A percentile compares a stretch with the other conserved stretches of the same genome.
phyloP scores from a whole-genome alignment of 2,888 invertebrate species.

The Helicoverpa assulta region DNA sequence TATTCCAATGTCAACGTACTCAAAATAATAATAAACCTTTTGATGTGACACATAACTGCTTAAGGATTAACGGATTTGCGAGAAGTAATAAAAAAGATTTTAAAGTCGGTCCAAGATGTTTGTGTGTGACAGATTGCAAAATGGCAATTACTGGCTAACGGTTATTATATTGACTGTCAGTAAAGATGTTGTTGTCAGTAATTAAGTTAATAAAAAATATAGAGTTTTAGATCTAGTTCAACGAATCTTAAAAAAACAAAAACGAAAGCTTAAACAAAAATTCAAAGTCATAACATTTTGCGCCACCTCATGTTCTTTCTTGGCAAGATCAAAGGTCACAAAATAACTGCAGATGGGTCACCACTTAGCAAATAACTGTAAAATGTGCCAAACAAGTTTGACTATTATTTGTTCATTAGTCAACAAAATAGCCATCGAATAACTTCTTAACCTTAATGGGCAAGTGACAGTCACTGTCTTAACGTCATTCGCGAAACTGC shows the following conservation, averaged over 20 bases:
- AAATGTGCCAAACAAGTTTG: conserved; percentile 13
- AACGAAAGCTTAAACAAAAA: conserved; percentile 1
- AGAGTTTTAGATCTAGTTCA: conserved; percentile 34
- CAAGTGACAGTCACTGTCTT: conserved; percentile 47
- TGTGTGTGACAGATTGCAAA: conserved; percentile 42
- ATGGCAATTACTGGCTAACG: conserved; percentile 47
- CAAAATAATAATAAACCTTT: conserved; percentile 28
- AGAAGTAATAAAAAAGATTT: conserved; percentile 36
- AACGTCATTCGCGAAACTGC: conserved; percentile 34
- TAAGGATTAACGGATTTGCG: conserved; percentile 45
- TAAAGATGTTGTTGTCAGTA: conserved; percentile 9
- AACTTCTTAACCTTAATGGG: conserved; percentile 38
- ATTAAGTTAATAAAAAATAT: conserved; percentile 38
- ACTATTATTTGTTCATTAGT: conserved; percentile 25
- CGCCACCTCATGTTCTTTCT: conserved; percentile 9
- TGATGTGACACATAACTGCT: conserved; percentile 52
- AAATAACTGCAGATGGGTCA: conserved; percentile 14
- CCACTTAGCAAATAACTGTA: conserved; percentile 23
- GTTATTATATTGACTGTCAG: conserved; percentile 38
- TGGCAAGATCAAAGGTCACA: conserved; percentile 17
- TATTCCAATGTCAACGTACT: conserved; percentile 2
- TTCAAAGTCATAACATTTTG: background rate
- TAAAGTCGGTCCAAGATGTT: conserved; percentile 33
- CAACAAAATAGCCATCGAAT: conserved; percentile 34
- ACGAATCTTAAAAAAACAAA: background rate